A percentile compares a stretch with the other conserved stretches of the same genome.
Conservation (phyloP, 2,113 vertebrate species). For the Prochilodus magdalenae region DNA sequence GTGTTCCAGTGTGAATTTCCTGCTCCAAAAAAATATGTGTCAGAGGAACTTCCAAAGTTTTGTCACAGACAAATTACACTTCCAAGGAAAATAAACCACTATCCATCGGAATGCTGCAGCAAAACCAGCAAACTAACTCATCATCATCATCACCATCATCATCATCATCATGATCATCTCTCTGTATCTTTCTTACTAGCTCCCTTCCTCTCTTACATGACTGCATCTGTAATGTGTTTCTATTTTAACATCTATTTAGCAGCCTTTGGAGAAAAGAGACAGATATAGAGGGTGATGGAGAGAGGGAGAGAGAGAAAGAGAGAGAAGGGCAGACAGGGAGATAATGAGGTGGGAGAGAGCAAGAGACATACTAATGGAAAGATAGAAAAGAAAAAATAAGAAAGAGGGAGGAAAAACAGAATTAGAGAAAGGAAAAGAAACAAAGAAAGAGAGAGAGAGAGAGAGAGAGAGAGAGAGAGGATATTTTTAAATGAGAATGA, state of each 20-base stretch:
- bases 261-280: background rate
- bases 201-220: background rate
- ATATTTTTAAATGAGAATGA: too few species aligned
- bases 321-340: background rate
- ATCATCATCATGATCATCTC: slow-evolving; percentile 44
- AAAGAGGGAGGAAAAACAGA: background rate
- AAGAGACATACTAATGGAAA: background rate
- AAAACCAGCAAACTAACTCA: slow-evolving; percentile 67
- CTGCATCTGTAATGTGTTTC: background rate
- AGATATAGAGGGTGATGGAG: too few species aligned
- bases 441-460: background rate
- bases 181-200: background rate
- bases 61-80: slow-evolving; percentile 77
- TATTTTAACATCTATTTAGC: background rate
- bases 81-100: slow-evolving; percentile 79
- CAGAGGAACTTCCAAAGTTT: slow-evolving; percentile 69
- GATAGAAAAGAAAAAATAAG: background rate
- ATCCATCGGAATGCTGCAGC: slow-evolving; percentile 72
- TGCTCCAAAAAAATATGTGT: slow-evolving; percentile 57
- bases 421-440: background rate
- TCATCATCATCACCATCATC: slow-evolving; percentile 63
- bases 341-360: background rate
- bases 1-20: slow-evolving; percentile 44
- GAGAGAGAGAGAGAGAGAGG: background rate
- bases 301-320: background rate